A percentile compares a stretch with the other conserved stretches of the same genome.
Conservation (phyloP, 2,888 invertebrate genomes). For the Orthosia incerta region DNA sequence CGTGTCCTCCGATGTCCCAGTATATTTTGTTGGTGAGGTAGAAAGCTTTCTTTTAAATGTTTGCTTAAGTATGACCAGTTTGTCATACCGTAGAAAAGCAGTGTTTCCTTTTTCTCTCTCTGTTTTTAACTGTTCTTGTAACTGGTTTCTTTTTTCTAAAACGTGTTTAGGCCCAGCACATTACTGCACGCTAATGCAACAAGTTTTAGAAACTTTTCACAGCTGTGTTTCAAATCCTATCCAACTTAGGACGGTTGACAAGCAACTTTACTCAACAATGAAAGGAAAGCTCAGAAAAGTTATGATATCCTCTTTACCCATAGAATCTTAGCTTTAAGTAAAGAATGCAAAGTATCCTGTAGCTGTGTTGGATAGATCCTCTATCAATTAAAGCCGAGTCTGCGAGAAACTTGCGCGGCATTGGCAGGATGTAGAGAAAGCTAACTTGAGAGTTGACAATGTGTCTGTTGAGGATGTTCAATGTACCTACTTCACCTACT, state of each 20-base stretch:
- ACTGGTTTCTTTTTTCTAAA: too few species aligned
- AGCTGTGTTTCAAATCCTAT: not conserved
- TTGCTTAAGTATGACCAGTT: too few species aligned
- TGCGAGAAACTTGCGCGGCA: constrained; percentile 33
- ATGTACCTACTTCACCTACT: not conserved
- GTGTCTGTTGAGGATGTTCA: constrained; percentile 12
- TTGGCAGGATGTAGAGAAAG: constrained; percentile 54
- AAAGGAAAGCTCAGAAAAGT: constrained; percentile 3
- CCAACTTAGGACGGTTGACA: not conserved
- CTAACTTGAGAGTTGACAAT: constrained; percentile 18
- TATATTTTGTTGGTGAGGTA: too few species aligned
- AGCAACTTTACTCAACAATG: not conserved
- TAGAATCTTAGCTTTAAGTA: constrained; percentile 12
- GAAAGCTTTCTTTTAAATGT: too few species aligned
- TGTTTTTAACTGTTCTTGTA: too few species aligned
- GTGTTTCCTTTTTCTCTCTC: too few species aligned
- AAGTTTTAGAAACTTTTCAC: constrained; percentile 1
- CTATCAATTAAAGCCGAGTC: constrained; percentile 37
- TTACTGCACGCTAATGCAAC: too few species aligned
- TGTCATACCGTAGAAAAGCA: too few species aligned
- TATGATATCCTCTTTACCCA: constrained; percentile 8
- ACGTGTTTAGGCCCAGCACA: too few species aligned
- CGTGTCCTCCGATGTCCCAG: too few species aligned
- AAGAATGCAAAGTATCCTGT: constrained; percentile 28
- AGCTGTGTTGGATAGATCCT: constrained; percentile 28